Conservation (phyloP, 1,140 invertebrate genomes). For the Ooceraea biroi region DNA sequence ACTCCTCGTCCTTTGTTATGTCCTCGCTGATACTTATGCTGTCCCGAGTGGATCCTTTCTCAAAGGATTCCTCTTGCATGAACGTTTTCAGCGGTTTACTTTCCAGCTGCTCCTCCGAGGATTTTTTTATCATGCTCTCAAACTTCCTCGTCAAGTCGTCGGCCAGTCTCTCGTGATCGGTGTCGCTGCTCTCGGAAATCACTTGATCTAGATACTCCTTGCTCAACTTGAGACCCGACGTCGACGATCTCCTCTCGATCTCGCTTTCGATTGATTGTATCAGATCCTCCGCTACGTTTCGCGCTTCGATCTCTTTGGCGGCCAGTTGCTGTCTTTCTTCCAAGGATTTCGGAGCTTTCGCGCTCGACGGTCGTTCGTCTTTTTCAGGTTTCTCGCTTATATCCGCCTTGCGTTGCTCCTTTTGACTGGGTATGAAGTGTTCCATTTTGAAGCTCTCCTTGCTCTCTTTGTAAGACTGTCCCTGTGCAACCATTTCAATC, state of each 20-base stretch:
- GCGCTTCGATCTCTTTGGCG: conserved; percentile 78
- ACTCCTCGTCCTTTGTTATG: conserved; percentile 82
- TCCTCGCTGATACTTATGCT: conserved; percentile 81
- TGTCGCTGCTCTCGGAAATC: conserved; percentile 70
- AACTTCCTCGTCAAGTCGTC: conserved; percentile 83
- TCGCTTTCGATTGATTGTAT: conserved; percentile 83
- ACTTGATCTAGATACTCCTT: conserved; percentile 72
- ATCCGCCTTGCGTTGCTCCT: background rate
- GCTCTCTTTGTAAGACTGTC: conserved; percentile 74
- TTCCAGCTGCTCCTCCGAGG: conserved; percentile 10
- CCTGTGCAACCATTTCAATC: conserved; percentile 70
- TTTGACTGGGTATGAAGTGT: conserved; percentile 54
- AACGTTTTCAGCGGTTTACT: conserved; percentile 28
- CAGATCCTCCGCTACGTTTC: conserved; percentile 79
- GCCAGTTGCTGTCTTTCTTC: conserved; percentile 74
- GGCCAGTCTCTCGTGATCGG: conserved; percentile 79
- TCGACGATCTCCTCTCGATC: conserved; percentile 78
- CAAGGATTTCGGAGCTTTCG: conserved; percentile 51
- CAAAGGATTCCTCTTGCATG: conserved; percentile 70
- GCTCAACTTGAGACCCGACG: conserved; percentile 61
- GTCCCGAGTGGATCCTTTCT: conserved; percentile 74
- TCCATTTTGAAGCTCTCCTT: conserved; percentile 57
- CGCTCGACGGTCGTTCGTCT: background rate
- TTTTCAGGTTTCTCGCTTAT: background rate
- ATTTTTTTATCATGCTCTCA: conserved; percentile 77